Percentiles rank a stretch among this genome's conserved stretches.
Conservation (phyloP, 2,888 invertebrate genomes). For the Phyllotreta striolata region DNA sequence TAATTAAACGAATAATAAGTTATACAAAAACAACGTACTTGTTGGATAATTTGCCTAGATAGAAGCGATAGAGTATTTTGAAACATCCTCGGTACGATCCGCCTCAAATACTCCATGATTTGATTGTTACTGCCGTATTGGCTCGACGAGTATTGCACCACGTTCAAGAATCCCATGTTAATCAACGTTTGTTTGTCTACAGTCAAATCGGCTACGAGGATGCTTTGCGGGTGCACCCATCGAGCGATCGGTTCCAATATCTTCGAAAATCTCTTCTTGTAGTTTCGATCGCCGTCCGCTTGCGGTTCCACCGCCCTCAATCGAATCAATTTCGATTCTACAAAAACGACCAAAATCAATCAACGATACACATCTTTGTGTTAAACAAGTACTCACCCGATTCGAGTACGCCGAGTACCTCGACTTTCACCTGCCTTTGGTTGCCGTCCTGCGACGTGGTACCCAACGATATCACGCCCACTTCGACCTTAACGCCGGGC, state of each 20-base stretch:
- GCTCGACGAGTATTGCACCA: slow-evolving; percentile 68
- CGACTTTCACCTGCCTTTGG: slow-evolving; percentile 79
- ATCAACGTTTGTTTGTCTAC: slow-evolving; percentile 82
- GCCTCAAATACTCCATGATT: slow-evolving; percentile 87
- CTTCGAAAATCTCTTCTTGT: slow-evolving; percentile 80
- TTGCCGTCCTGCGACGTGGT: slow-evolving; percentile 80
- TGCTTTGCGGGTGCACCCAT: slow-evolving; percentile 83
- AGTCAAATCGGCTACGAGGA: slow-evolving; percentile 82
- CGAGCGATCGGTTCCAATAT: slow-evolving; percentile 79
- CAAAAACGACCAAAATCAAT: too few relatives aligned
- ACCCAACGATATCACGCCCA: slow-evolving; percentile 86
- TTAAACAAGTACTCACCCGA: slow-evolving; percentile 53
- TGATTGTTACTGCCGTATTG: slow-evolving; percentile 60
- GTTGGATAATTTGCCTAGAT: slow-evolving; percentile 86
- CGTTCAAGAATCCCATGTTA: slow-evolving; percentile 80
- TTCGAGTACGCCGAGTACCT: slow-evolving; percentile 85
- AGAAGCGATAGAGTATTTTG: slow-evolving; percentile 85
- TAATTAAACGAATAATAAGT: slow-evolving; percentile 16
- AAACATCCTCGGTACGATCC: slow-evolving; percentile 90
- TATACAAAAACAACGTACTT: slow-evolving; percentile 59
- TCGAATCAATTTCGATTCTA: slow-evolving; percentile 73
- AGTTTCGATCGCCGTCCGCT: slow-evolving; percentile 79
- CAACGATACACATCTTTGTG: too few relatives aligned
- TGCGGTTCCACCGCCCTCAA: slow-evolving; percentile 85
- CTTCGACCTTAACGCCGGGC: slow-evolving; percentile 73